Base-by-base conservation (phyloP, 92 coral and sea anemone species). In the Heliopora coerulea region DNA sequence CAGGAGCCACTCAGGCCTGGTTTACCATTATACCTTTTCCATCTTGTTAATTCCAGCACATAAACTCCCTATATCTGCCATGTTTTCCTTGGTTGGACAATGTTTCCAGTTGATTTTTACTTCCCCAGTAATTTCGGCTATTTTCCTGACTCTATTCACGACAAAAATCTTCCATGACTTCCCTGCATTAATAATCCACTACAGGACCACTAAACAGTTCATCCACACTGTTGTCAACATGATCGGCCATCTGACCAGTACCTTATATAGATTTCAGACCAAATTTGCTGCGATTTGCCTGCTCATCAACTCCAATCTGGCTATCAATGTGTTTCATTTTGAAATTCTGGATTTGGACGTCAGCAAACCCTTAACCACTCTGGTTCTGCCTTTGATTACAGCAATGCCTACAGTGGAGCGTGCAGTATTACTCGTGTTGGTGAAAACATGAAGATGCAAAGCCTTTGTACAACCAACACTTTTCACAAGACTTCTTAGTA, bases 1-100 rank as follows among this genome's bases (percentile, higher is more conserved):
- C 19, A 83, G 70, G 49, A 68, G 29, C 83, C 83, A 77, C 23
- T 83, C 59, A 21, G 83, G 83, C 39, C 73, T 78, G 44, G 35
- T 59, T 30, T 65, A 83, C 86, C 82, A 83, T 21, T 63, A 59
- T 39, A 79, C 74, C 0, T 37, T 56, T 56, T 87, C 79, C 83
- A 83, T 59, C 77, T 79, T 83, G 54, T 73, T 40, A 0, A 75
- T 21, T 32, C 49, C 11, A 11, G 89, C 92, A n/a, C 86, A 85
- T 49, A 83, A 49, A 50, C 91, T 88, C 60, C 86, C 89, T 10
- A 84, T 65, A 34, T 88, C 87, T 34, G 87, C 87, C 34, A 88
- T 66, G 59, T 88, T 88, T 66, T 30, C 70, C 18, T 79, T 73
- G 14, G 87, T 84, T 19, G 86, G 88, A 61, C 91, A 88, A 59